Evolutionary conservation across 1,140 invertebrate genomes (phyloP).

Genomic region (Sinella curviseta): DNA sequence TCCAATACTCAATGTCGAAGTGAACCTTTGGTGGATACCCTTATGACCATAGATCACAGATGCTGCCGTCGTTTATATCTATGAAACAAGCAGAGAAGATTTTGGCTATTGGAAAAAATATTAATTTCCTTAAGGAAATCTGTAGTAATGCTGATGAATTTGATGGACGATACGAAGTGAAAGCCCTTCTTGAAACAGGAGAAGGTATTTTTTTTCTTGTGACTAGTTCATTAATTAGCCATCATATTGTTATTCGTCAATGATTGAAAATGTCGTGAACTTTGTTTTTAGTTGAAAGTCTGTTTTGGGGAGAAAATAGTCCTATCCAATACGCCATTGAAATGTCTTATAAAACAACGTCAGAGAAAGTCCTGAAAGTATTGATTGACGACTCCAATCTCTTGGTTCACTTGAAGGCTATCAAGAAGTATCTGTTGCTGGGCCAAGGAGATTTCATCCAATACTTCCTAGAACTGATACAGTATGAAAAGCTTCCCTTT

Average conservation of each 20-base stretch:
- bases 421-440: constrained; percentile 84
- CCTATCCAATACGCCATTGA: constrained; percentile 78
- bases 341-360: constrained; percentile 81
- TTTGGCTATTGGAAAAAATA: constrained; percentile 88
- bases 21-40: constrained; percentile 24
- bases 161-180: constrained; percentile 67
- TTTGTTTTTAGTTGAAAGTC: constrained; percentile 61
- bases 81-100: constrained; percentile 74
- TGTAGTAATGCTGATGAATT: constrained; percentile 77
- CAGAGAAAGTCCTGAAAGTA: constrained; percentile 79
- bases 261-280: not conserved
- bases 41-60: constrained; percentile 61
- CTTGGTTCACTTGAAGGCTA: constrained; percentile 85
- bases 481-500: constrained; percentile 62
- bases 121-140: constrained; percentile 89
- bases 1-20: not conserved
- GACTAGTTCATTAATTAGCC: too few relatives aligned
- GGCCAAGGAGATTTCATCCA: constrained; percentile 95
- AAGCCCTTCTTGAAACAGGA: constrained; percentile 55
- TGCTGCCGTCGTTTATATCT: constrained; percentile 80
- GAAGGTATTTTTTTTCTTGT: constrained; percentile 52
- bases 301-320: constrained; percentile 71
- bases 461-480: constrained; percentile 85
- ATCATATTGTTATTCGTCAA: not conserved
- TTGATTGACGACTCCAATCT: constrained; percentile 84